These are phyloP conservation scores for Ammospiza caudacuta DNA, from an alignment of 2,113 vertebrate species.

Conservation along the genomic window DNA sequence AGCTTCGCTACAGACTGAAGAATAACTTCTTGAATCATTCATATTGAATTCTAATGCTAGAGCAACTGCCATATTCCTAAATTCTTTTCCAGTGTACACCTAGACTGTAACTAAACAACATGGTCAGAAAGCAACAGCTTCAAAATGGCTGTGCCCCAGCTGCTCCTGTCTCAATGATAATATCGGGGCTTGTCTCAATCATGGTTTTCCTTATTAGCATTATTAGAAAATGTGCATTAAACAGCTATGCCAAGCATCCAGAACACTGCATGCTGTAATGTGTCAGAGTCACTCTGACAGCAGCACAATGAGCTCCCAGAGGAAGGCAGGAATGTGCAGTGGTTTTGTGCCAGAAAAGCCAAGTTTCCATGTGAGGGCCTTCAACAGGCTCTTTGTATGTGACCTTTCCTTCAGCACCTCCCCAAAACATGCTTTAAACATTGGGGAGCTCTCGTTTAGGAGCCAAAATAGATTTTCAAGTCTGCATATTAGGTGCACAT, in stretches of 20 bases:
- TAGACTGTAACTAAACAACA: background rate
- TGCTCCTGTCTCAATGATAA: background rate
- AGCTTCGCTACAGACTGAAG: background rate
- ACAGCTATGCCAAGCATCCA: background rate
- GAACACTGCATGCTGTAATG: background rate
- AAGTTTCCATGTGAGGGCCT: background rate
- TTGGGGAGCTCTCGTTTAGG: background rate
- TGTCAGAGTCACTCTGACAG: background rate
- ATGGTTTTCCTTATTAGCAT: background rate
- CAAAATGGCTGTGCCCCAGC: background rate
- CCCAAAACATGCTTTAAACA: background rate
- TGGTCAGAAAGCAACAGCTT: background rate
- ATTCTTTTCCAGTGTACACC: fast-evolving
- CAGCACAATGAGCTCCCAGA: background rate
- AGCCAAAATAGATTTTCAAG: background rate
- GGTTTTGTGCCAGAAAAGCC: background rate
- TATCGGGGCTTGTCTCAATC: background rate
- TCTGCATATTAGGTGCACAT: background rate
- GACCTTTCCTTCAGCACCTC: background rate
- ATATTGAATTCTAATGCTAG: background rate
- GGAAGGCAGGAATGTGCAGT: background rate
- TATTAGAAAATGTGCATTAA: background rate
- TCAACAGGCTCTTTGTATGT: background rate
- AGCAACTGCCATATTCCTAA: background rate
- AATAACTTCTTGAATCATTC: background rate